Evolutionary conservation across 2,113 vertebrate species (phyloP).

Genomic region (Corydoras maculifer): DNA sequence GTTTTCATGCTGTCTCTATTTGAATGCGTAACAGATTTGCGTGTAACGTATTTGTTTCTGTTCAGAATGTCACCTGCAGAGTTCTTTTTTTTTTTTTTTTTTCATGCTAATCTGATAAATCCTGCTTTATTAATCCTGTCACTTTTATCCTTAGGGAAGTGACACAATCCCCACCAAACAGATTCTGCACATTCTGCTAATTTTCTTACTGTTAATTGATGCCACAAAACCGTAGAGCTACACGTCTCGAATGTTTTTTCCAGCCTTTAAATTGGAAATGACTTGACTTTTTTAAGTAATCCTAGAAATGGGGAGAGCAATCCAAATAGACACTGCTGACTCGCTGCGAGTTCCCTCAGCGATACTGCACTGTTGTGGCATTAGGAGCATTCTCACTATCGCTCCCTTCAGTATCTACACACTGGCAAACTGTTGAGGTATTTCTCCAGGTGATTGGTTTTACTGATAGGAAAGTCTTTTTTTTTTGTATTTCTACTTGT

Average conservation of each 20-base stretch:
- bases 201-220: constrained; percentile 60
- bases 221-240: constrained; percentile 52
- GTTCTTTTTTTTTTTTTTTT: constrained; percentile 45
- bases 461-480: constrained; percentile 89
- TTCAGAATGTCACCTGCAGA: constrained; percentile 58
- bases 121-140: constrained; percentile 68
- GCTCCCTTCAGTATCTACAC: constrained; percentile 95
- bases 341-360: constrained; percentile 97
- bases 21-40: constrained; percentile 55
- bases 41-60: constrained; percentile 52
- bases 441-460: constrained; percentile 99
- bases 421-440: constrained; percentile 99
- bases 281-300: constrained; percentile 99
- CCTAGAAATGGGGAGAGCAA: constrained; percentile 97
- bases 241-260: constrained; percentile 98
- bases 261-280: constrained; percentile 99
- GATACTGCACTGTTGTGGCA: constrained; percentile 99
- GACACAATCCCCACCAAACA: constrained; percentile 68
- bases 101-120: constrained; percentile 58
- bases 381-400: constrained; percentile 98
- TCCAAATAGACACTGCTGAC: constrained; percentile 99
- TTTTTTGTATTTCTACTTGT: constrained; percentile 41
- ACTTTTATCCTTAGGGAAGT: constrained; percentile 73
- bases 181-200: constrained; percentile 54
- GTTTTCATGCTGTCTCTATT: constrained; percentile 28